phyloP scores from a whole-genome alignment of 2,113 vertebrate species.

The Austrofundulus limnaeus region DNA sequence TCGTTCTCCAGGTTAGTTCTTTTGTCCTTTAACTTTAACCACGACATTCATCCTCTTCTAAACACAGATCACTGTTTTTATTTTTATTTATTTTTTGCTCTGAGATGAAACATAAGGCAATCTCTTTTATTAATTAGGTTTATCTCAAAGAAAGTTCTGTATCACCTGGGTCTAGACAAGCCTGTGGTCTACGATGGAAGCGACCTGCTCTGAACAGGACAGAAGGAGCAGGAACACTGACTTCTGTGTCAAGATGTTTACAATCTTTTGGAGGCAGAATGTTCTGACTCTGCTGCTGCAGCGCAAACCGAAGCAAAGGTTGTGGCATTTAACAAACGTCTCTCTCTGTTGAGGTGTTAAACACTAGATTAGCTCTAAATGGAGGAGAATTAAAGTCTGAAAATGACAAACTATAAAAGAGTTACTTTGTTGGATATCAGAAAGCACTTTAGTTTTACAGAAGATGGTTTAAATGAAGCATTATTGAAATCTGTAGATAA shows the following conservation, averaged over 20 bases:
- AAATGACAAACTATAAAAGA: conserved; percentile 12
- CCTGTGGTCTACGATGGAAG: conserved; percentile 87
- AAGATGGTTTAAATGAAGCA: conserved; percentile 22
- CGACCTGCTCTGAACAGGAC: conserved; percentile 73
- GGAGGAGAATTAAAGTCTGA: conserved; percentile 2
- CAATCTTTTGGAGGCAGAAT: conserved; percentile 9
- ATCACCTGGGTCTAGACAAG: conserved; percentile 85
- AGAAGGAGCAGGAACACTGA: background rate
- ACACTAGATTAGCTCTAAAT: background rate
- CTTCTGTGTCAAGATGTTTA: conserved; percentile 4
- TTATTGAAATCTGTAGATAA: background rate
- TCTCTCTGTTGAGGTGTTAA: conserved; percentile 2
- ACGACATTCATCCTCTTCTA: no score
- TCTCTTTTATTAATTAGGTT: conserved; percentile 80
- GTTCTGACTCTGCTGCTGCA: background rate
- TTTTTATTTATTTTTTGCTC: no score
- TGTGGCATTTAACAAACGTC: conserved; percentile 24
- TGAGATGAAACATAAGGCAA: background rate
- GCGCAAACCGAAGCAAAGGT: conserved; percentile 20
- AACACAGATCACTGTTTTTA: background rate
- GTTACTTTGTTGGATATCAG: conserved; percentile 27
- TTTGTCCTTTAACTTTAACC: background rate
- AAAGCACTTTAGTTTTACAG: conserved; percentile 26
- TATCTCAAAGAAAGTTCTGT: conserved; percentile 93
- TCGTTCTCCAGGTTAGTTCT: conserved; percentile 90